phyloP scores from a whole-genome alignment of 2,888 invertebrate genomes.

The Hypselothyrea guttata region DNA sequence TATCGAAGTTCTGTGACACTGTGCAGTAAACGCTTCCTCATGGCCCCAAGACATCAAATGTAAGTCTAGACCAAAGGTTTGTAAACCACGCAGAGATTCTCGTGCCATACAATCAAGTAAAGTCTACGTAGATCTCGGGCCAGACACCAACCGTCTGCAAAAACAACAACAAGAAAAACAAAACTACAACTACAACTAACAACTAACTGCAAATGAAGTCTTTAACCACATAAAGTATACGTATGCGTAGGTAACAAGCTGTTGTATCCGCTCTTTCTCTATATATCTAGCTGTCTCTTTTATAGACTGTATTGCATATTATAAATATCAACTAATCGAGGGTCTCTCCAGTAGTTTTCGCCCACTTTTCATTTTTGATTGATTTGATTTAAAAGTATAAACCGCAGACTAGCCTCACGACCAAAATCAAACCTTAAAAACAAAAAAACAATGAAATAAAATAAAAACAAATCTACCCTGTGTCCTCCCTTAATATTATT shows the following conservation, averaged over 20 bases:
- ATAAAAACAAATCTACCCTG: slow-evolving; percentile 65
- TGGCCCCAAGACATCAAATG: slow-evolving; percentile 33
- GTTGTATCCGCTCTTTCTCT: slow-evolving; percentile 37
- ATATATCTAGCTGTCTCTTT: slow-evolving; percentile 17
- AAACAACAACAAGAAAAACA: slow-evolving; percentile 29
- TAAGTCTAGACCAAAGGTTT: slow-evolving; percentile 62
- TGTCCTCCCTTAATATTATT: slow-evolving; percentile 79
- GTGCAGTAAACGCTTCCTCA: slow-evolving; percentile 42
- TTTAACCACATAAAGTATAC: slow-evolving; percentile 23
- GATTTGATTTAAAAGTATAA: slow-evolving; percentile 37
- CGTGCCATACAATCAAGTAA: slow-evolving; percentile 16
- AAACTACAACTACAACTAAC: slow-evolving; percentile 41
- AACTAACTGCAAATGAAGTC: slow-evolving; percentile 48
- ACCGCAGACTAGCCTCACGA: slow-evolving; percentile 51
- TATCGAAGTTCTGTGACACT: slow-evolving; percentile 43
- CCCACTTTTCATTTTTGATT: slow-evolving; percentile 55
- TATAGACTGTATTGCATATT: slow-evolving; percentile 52
- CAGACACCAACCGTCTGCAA: slow-evolving; percentile 53
- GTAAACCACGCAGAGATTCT: slow-evolving; percentile 55
- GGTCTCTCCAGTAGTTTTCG: slow-evolving; percentile 65
- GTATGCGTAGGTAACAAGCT: slow-evolving; percentile 57
- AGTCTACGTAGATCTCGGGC: slow-evolving; percentile 44
- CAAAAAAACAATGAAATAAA: slow-evolving; percentile 34
- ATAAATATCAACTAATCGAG: slow-evolving; percentile 47
- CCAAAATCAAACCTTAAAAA: slow-evolving; percentile 39